phyloP scores from a whole-genome alignment of 2,888 invertebrate genomes.

The Dexiosoma caninum region DNA sequence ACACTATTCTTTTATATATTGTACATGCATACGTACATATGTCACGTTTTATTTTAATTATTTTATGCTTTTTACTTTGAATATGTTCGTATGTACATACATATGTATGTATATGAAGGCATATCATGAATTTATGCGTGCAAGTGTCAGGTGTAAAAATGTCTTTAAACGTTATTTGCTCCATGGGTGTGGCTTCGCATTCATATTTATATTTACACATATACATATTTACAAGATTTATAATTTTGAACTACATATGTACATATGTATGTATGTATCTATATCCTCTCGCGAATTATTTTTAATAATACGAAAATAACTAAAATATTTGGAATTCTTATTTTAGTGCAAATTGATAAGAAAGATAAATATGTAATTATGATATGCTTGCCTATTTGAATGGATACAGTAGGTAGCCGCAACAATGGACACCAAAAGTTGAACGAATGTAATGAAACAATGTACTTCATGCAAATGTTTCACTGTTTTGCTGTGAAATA shows the following conservation, averaged over 20 bases:
- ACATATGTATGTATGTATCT: too few relatives aligned
- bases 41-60: background rate
- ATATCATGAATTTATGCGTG: background rate
- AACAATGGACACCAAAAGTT: background rate
- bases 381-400: slow-evolving; percentile 19
- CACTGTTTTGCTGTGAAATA: slow-evolving; percentile 28
- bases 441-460: background rate
- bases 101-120: background rate
- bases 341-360: slow-evolving; percentile 38
- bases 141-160: background rate
- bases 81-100: too few relatives aligned
- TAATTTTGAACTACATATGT: background rate
- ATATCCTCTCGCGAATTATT: background rate
- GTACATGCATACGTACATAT: too few relatives aligned
- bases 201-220: too few relatives aligned
- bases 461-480: slow-evolving; percentile 6
- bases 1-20: too few relatives aligned
- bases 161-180: background rate
- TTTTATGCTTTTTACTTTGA: background rate
- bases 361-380: slow-evolving; percentile 32
- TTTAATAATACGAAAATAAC: background rate
- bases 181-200: background rate
- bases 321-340: slow-evolving; percentile 1
- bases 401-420: slow-evolving; percentile 22
- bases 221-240: background rate